Conservation (phyloP, 2,888 invertebrate species). For the Archips crataeganus region DNA sequence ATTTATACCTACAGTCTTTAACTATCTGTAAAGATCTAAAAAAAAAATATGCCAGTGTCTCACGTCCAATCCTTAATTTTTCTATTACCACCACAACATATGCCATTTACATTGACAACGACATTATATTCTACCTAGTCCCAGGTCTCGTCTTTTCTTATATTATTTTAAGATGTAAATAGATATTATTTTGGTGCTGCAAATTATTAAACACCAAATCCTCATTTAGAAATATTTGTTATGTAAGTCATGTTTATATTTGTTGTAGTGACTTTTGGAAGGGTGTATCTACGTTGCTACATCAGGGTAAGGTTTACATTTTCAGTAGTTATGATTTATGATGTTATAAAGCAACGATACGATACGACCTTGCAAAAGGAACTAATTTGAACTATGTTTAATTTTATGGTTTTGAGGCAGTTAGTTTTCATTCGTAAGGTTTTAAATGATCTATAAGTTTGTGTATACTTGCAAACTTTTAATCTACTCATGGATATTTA, state of each 20-base stretch:
- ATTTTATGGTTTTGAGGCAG: conserved; percentile 23
- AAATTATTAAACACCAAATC: conserved; percentile 56
- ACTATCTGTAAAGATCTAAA: neutral
- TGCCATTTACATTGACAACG: conserved; percentile 57
- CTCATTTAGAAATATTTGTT: conserved; percentile 41
- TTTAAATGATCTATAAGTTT: conserved; percentile 21
- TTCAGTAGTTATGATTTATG: neutral
- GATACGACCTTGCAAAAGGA: neutral
- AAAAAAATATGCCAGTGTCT: neutral
- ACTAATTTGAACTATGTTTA: conserved; percentile 14
- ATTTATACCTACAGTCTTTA: neutral
- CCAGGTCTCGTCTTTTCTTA: conserved; percentile 61
- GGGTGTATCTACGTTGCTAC: neutral
- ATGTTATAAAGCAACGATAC: neutral
- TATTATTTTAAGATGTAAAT: conserved; percentile 56
- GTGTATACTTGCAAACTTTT: conserved; percentile 24
- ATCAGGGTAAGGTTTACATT: neutral
- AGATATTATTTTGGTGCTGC: conserved; percentile 64
- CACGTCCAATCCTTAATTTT: neutral
- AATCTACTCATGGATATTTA: neutral
- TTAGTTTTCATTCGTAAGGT: conserved; percentile 48
- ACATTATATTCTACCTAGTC: conserved; percentile 68
- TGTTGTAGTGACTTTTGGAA: neutral
- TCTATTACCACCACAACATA: conserved; percentile 19
- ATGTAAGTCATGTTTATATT: conserved; percentile 23